Evolutionary conservation across 2,113 vertebrate genomes (phyloP).

Genomic region (Gracilinanus agilis): DNA sequence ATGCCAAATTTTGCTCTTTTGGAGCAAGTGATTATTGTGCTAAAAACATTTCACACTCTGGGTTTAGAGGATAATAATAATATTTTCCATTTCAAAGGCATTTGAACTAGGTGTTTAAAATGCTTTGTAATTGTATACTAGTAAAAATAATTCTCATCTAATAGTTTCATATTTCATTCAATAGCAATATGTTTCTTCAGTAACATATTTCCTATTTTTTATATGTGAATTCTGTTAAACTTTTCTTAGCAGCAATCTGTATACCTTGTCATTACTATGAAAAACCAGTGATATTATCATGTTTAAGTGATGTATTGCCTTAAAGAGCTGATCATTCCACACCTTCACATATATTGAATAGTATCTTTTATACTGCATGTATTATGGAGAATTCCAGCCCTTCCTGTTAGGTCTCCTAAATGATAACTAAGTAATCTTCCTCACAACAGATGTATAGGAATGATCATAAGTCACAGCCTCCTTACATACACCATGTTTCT

Average conservation of each 20-base stretch:
- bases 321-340: background rate
- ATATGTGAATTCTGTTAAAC: background rate
- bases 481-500: background rate
- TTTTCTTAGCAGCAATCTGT: background rate
- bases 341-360: background rate
- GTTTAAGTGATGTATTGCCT: background rate
- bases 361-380: background rate
- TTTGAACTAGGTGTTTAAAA: conserved; percentile 11
- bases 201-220: background rate
- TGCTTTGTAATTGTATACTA: conserved; percentile 45
- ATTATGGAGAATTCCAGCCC: too few species aligned
- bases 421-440: too few species aligned
- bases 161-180: conserved; percentile 25
- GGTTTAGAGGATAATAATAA: conserved; percentile 32
- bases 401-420: too few species aligned
- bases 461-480: background rate
- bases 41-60: conserved; percentile 32
- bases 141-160: conserved; percentile 30
- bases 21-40: conserved; percentile 38
- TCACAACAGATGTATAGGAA: too few species aligned
- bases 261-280: background rate
- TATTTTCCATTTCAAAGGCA: conserved; percentile 47
- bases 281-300: background rate
- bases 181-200: background rate
- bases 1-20: conserved; percentile 56